Evolutionary conservation across 1,140 invertebrate species (phyloP), one percentile per base, ranked within the genome.

Genomic region (Rhagoletis zephyria): DNA sequence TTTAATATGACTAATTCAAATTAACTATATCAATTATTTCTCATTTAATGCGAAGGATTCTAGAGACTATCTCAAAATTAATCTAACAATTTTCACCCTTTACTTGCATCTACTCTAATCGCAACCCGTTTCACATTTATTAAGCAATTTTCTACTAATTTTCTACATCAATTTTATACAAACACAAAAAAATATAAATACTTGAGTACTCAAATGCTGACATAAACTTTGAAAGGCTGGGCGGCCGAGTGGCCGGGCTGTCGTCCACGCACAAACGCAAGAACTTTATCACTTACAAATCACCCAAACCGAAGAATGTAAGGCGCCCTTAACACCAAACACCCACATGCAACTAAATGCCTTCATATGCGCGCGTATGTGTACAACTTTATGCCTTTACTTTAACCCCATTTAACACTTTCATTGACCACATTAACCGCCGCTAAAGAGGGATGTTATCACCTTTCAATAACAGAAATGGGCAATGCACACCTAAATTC

Each of bases 391-490:
- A 56, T 77, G 70, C 42, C 70, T 74, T 74, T 81, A 6, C 74
- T 19, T 81, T 88, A 88, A 88, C 87, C 87, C 85, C 87, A 88
- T 88, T 88, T 88, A 87, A 85, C 85, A 87, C 70, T 86, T 86
- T 88, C 74, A 88, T 86, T 88, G 87, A 88, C 87, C 87, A 86
- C 85, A 88, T 77, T 88, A 88, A 88, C 86, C 70, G 63, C 45
- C 77, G 86, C 85, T 88, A 88, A 88, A 88, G 85, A 88, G 87
- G 87, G n/a, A 74, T 88, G 87, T 88, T 88, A 88, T 88, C 87
- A 88, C 87, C 87, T 88, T 88, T 88, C 70, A 87, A 87, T 86
- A 88, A 74, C 42, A 77, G 74, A 86, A 86, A 81, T 56, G 74
- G 19, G 51, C 74, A 30, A 30, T 30, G 74, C 74, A 81, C 85